Conservation (phyloP, 2,113 vertebrate species). For the Barnardius zonarius region DNA sequence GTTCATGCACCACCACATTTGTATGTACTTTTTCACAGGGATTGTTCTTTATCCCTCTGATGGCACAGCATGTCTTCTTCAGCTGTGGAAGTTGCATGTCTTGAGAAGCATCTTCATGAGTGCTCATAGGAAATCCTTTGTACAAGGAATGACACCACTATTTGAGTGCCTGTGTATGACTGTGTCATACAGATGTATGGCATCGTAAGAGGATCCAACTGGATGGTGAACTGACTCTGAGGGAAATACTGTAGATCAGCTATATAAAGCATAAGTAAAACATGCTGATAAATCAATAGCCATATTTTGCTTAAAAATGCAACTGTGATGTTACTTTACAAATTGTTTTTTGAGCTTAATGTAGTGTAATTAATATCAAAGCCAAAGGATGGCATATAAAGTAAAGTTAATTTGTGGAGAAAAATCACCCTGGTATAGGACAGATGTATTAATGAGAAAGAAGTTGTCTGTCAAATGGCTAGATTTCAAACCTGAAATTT, state of each 20-base stretch:
- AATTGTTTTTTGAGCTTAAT: background rate
- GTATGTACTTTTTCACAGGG: background rate
- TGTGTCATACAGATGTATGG: background rate
- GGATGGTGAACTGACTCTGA: background rate
- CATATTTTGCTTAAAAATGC: background rate
- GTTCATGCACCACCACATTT: background rate
- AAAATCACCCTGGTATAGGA: background rate
- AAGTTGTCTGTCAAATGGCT: background rate
- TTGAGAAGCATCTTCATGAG: background rate
- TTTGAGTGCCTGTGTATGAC: background rate
- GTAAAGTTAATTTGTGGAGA: background rate
- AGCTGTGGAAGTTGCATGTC: background rate
- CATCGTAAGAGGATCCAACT: background rate
- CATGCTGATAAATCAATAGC: background rate
- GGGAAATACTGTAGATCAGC: background rate
- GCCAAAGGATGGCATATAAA: background rate
- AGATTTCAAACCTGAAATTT: background rate
- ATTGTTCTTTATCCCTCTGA: background rate
- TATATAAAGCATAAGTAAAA: background rate
- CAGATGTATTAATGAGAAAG: background rate
- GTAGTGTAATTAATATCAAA: background rate
- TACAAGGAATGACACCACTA: background rate
- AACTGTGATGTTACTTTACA: background rate
- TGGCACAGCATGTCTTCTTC: background rate
- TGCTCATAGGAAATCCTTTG: background rate